Base-by-base conservation (phyloP, 2,888 invertebrate species). In the Oxytorus armatus region DNA sequence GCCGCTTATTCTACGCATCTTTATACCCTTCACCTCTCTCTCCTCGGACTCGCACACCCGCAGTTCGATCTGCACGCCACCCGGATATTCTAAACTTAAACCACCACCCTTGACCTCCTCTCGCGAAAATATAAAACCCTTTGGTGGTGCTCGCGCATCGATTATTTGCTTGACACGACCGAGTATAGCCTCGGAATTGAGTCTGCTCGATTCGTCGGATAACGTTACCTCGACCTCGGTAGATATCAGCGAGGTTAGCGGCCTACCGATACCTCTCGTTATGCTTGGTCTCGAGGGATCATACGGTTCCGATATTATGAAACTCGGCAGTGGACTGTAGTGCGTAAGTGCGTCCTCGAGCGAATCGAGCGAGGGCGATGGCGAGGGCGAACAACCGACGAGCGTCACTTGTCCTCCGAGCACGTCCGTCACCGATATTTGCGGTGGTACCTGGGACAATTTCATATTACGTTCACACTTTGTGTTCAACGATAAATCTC, bases 381-480 rank as follows among this genome's bases (percentile, higher is more conserved):
- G 96, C 0, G 96, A 96, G 0, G 96, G 96, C 1, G 95, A 94
- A 70, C 94, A 93, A 0, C 96, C 96, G 0, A 96, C 95, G 1
- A 97, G 89, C 0, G 96, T 96, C 0, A 96, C 95, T 92, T 96
- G 96, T 4, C 96, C 96, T 0, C 98, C 98, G 69, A 96, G 93
- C 68, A 98, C 97, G 90, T 98, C 98, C 0, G 98, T 98, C 8
- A 98, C 94, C 85, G 97, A 98, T 79, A 98, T 98, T 92, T 97
- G 97, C 0, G 98, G 98, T 51, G 93, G 92, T 79, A 91, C 89
- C 92, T 92, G 83, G 14, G 77, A n/a, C 39, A 29, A 8, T 25
- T 44, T 57, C 33, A 55, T 66, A 47, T n/a, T n/a, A n/a, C n/a
- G n/a, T n/a, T n/a, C n/a, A n/a, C n/a, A n/a, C n/a, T n/a, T n/a